Evolutionary conservation across 2,888 invertebrate genomes (phyloP), one percentile per base, ranked within the genome.

Genomic region (Drosophila affinis): DNA sequence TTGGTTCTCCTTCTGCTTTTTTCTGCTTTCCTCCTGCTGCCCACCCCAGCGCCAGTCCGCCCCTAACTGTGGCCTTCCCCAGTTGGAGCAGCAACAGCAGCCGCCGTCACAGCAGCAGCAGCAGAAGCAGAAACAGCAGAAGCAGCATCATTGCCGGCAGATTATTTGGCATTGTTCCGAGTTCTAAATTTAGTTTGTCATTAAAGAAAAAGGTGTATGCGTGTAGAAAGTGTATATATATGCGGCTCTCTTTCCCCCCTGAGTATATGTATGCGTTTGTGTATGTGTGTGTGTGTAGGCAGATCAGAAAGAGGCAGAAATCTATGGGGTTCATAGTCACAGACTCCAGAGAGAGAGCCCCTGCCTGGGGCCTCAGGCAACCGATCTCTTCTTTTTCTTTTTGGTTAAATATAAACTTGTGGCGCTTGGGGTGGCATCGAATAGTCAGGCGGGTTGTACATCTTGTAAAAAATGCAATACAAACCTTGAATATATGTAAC

Each of bases 151-250:
- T 79, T 73, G 79, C 77, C 85, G 81, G 77, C 87, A 82, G 88
- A 86, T 88, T 87, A 86, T 87, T 90, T 88, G 90, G 90, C 88
- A 88, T 86, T 84, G 81, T 89, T 88, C 90, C 90, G 84, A 88
- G 77, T 87, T 90, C 88, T 88, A 88, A 87, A 69, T 87, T 81
- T 88, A 79, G 75, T 87, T 84, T 89, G 90, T 88, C 88, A 90
- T 90, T 84, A 88, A 88, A 78, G 71, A 81, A 74, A 79, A 83
- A 74, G 72, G 61, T 63, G 79, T 76, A 49, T 73, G 73, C 62
- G 61, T 62, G 48, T 61, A 47, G 52, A 53, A 47, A 54, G 55
- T 32, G 34, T 67, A 21, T 68, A 56, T 68, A 34, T 55, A 29
- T 55, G 56, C 34, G 39, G 27, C 63, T 51, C 63, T 63, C 49